A percentile compares a stretch with the other conserved stretches of the same genome.
Evolutionary conservation across 2,797 vertebrate species (phyloP).

Genomic region (Smutsia gigantea): DNA sequence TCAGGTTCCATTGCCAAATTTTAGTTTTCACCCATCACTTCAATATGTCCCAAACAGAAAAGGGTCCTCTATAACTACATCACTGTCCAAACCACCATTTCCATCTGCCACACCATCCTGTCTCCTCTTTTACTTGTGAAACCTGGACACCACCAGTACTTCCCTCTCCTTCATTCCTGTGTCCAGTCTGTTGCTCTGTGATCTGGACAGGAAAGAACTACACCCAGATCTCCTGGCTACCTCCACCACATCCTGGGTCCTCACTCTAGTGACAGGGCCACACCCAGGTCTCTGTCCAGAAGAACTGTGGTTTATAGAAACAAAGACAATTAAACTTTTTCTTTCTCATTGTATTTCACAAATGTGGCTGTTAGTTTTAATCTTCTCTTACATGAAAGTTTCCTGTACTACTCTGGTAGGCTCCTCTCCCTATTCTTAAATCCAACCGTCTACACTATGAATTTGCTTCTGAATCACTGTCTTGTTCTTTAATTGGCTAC

Average conservation of each 20-base stretch:
- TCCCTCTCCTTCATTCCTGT: neutral
- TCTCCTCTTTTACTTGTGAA: neutral
- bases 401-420: neutral
- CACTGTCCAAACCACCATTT: neutral
- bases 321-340: neutral
- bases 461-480: neutral
- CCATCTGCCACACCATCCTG: neutral
- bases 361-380: neutral
- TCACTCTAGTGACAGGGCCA: neutral
- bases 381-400: neutral
- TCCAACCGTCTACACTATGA: neutral
- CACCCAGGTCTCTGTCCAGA: neutral
- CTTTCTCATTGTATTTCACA: slow-evolving; percentile 10
- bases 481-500: neutral
- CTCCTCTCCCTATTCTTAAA: neutral
- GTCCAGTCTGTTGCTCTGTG: neutral
- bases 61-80: neutral
- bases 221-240: neutral
- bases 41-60: neutral
- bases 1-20: neutral
- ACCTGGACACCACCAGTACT: neutral
- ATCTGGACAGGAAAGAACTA: neutral
- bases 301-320: neutral
- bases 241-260: neutral
- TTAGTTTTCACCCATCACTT: neutral